phyloP scores from a whole-genome alignment of 2,888 invertebrate genomes.

The Euclidia mi region DNA sequence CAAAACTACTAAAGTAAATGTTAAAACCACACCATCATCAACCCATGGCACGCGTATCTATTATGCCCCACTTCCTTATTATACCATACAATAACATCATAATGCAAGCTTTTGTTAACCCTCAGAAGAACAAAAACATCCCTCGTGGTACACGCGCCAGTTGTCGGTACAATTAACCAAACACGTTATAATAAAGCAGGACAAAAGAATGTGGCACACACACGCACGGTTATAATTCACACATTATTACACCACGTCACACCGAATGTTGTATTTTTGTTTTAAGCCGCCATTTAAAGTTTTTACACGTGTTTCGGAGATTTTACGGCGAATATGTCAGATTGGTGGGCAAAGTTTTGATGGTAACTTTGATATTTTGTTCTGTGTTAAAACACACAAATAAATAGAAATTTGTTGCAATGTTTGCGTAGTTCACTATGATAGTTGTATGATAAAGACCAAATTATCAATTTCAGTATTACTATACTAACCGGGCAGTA shows the following conservation, averaged over 20 bases:
- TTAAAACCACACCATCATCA: too few relatives aligned
- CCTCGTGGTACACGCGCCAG: conserved; percentile 45
- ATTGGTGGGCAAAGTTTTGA: background rate
- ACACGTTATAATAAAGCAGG: conserved; percentile 58
- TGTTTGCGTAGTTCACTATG: too few relatives aligned
- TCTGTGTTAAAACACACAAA: too few relatives aligned
- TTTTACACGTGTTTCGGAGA: conserved; percentile 48
- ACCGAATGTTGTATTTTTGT: conserved; percentile 41
- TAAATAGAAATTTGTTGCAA: too few relatives aligned
- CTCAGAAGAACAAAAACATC: conserved; percentile 8
- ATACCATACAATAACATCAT: too few relatives aligned
- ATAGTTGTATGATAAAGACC: too few relatives aligned
- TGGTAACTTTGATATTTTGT: conserved; percentile 6
- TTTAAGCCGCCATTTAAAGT: conserved; percentile 50
- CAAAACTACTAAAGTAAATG: too few relatives aligned
- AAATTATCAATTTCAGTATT: too few relatives aligned
- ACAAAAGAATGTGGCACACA: conserved; percentile 68
- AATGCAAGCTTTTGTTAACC: too few relatives aligned
- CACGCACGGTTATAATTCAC: conserved; percentile 59
- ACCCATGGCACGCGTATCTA: too few relatives aligned
- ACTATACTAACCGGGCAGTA: too few relatives aligned
- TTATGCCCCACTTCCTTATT: too few relatives aligned
- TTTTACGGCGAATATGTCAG: conserved; percentile 33
- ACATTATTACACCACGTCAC: conserved; percentile 55
- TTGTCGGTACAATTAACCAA: conserved; percentile 68